Conservation (phyloP, 2,797 vertebrate genomes). For the Dipus sagitta region DNA sequence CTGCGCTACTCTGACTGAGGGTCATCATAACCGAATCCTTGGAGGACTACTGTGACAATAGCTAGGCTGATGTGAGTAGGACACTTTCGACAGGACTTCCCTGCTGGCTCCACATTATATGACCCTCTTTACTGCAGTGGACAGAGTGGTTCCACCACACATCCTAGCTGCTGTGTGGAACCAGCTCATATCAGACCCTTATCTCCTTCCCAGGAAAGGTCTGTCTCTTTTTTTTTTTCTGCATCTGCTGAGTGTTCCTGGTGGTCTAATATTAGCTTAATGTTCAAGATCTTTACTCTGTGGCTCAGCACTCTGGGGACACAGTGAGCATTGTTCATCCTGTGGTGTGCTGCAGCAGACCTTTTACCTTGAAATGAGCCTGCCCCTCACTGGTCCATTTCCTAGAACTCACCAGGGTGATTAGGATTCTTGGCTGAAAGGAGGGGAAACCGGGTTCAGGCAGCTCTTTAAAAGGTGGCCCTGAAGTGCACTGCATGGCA, state of each 20-base stretch:
- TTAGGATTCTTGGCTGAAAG: not conserved
- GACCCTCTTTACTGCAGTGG: not conserved
- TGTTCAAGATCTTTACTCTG: not conserved
- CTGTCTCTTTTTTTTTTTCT: not conserved
- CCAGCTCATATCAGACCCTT: not conserved
- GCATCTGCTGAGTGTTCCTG: not conserved
- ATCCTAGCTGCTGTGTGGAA: not conserved
- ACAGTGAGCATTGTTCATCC: not conserved
- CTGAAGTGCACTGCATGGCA: not conserved
- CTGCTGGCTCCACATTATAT: not conserved
- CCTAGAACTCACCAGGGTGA: not conserved
- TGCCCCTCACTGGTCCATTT: not conserved
- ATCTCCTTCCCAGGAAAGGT: not conserved
- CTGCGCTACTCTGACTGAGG: not conserved
- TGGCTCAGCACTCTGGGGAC: not conserved
- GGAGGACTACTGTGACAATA: not conserved
- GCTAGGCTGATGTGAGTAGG: not conserved
- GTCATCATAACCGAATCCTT: not conserved
- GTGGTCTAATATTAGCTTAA: no score
- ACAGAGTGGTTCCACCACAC: no score
- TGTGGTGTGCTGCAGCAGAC: not conserved
- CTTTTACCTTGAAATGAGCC: not conserved
- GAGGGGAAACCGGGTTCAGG: not conserved
- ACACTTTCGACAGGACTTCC: not conserved
- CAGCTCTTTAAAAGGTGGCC: not conserved